Evolutionary conservation across 2,888 invertebrate species (phyloP).

Genomic region (Sacculina carcini): DNA sequence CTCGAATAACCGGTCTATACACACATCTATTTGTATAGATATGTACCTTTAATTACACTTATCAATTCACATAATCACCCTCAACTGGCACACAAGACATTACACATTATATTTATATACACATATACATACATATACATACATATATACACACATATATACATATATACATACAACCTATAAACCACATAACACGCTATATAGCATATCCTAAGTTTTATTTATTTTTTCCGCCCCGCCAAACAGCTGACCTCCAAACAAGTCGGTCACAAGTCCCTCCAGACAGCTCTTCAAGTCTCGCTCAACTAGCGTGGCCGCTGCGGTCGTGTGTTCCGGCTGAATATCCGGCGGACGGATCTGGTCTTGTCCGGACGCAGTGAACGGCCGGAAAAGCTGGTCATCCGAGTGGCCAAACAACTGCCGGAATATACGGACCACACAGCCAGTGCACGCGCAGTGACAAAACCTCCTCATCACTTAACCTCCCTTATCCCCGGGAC

Average conservation of each 20-base stretch:
- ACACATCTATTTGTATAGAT: no score
- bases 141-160: not conserved
- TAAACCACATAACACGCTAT: no score
- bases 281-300: slow-evolving; percentile 53
- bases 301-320: slow-evolving; percentile 63
- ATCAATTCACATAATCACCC: no score
- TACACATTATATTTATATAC: no score
- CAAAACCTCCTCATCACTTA: no score
- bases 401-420: slow-evolving; percentile 6
- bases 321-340: slow-evolving; percentile 60
- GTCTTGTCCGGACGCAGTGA: not conserved
- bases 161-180: not conserved
- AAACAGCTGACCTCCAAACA: slow-evolving; percentile 35
- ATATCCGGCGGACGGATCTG: slow-evolving; percentile 25
- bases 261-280: slow-evolving; percentile 36
- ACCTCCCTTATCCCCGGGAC: no score
- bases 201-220: not conserved
- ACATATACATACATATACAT: not conserved
- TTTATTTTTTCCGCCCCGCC: not conserved
- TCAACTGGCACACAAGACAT: no score
- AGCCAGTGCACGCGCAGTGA: no score
- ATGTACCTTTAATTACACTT: no score
- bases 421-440: no score
- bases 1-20: no score
- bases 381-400: not conserved